Evolutionary conservation across 2,797 vertebrate genomes (phyloP), one percentile per base, ranked within the genome.

Genomic region (Telmatherina bonti): DNA sequence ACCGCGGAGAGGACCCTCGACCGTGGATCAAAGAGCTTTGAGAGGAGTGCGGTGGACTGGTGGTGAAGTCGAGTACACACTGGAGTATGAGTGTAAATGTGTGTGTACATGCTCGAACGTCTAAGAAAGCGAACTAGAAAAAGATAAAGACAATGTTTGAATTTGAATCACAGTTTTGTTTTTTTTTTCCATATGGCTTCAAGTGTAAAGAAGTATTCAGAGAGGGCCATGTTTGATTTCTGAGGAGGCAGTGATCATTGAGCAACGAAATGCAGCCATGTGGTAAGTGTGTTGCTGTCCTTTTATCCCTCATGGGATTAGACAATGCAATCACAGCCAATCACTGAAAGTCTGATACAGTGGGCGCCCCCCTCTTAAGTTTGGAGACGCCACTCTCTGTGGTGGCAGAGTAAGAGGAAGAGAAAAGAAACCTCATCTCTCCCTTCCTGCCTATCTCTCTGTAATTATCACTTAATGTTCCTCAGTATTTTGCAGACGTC

Each of bases 401-500:
- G 91, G 92, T 91, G 77, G 72, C 68, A 74, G 76, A 85, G 75
- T 69, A 76, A 74, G 65, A 82, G 82, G 74, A 88, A 81, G 74
- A 87, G 83, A 85, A 79, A 72, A 77, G 85, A 80, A 88, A 91
- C 84, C 84, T 92, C 66, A 51, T 83, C 81, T 84, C 64, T 79
- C 78, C 78, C 74, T 80, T 63, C 62, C 81, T 81, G 35, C 83
- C 78, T n/a, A 56, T 83, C 76, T 72, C 90, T 88, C 92, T 93
- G 88, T 93, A 93, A 93, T 93, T 93, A 92, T 86, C 90, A 85
- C 89, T 91, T 91, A 88, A 93, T 91, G 88, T 86, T 56, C 68
- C 63, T 74, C 62, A 67, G 57, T 83, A 78, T 85, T 89, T 80
- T 76, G 62, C 72, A 90, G 87, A 91, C 86, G 74, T 89, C 85